These are phyloP conservation scores for Arnoldichthys spilopterus DNA, from an alignment of 2,797 vertebrate genomes.

Conservation along the genomic window DNA sequence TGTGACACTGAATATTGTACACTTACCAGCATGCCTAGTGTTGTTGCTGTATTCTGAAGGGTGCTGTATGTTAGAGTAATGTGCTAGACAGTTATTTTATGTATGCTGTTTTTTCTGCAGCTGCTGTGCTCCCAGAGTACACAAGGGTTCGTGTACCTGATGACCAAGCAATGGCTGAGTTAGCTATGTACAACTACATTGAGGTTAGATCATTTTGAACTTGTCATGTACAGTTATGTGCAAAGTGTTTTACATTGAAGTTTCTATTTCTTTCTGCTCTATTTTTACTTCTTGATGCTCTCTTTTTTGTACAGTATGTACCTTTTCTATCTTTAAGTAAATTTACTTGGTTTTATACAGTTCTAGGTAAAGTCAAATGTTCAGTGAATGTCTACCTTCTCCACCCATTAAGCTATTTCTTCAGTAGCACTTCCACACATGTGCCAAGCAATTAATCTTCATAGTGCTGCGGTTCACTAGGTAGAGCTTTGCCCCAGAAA, in stretches of 20 bases:
- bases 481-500: neutral
- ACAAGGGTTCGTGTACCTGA: slow-evolving; percentile 90
- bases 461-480: neutral
- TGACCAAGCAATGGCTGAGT: slow-evolving; percentile 91
- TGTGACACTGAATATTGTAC: too few species aligned
- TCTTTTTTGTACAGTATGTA: neutral
- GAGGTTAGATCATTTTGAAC: slow-evolving; percentile 78
- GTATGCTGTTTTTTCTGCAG: slow-evolving; percentile 66
- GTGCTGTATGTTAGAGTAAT: slow-evolving; percentile 4
- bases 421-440: neutral
- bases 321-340: neutral
- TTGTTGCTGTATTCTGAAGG: neutral
- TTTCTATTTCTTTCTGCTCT: neutral
- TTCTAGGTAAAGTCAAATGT: neutral
- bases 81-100: neutral
- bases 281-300: neutral
- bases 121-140: slow-evolving; percentile 86
- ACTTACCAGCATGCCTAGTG: neutral
- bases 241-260: neutral
- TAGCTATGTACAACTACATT: slow-evolving; percentile 97
- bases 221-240: neutral
- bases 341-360: neutral
- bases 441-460: neutral
- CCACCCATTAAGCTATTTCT: neutral
- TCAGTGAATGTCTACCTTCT: neutral